phyloP scores from a whole-genome alignment of 2,113 vertebrate species.

The Indicator maculatus region DNA sequence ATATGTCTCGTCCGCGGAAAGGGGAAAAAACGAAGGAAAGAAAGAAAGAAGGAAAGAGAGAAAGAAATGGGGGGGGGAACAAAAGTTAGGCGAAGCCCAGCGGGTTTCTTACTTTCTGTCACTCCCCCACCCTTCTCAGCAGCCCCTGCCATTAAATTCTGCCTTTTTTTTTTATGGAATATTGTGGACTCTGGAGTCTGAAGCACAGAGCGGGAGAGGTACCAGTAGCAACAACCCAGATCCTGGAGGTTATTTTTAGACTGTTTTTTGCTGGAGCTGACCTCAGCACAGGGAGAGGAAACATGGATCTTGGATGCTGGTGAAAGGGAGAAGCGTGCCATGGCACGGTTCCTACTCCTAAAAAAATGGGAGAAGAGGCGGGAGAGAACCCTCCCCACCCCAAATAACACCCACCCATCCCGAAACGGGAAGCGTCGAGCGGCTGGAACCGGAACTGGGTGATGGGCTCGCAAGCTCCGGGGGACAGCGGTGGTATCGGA shows the following conservation, averaged over 20 bases:
- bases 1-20: conserved; percentile 68
- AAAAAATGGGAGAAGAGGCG: neutral
- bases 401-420: neutral
- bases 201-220: neutral
- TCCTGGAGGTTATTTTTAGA: conserved; percentile 6
- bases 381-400: neutral
- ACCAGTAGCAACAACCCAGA: neutral
- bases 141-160: neutral
- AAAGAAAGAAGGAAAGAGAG: neutral
- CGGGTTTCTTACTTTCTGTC: neutral
- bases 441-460: neutral
- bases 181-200: neutral
- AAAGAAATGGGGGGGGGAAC: too few relatives aligned
- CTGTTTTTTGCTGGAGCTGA: neutral
- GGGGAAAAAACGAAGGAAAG: neutral
- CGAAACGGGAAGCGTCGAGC: neutral
- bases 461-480: neutral
- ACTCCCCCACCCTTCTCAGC: neutral
- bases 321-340: neutral
- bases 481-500: neutral
- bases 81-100: neutral
- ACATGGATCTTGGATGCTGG: neutral
- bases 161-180: neutral
- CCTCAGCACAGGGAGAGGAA: neutral
- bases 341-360: neutral